These are phyloP conservation scores for Lordiphosa stackelbergi DNA, from an alignment of 1,140 invertebrate genomes.

Conservation along the genomic window DNA sequence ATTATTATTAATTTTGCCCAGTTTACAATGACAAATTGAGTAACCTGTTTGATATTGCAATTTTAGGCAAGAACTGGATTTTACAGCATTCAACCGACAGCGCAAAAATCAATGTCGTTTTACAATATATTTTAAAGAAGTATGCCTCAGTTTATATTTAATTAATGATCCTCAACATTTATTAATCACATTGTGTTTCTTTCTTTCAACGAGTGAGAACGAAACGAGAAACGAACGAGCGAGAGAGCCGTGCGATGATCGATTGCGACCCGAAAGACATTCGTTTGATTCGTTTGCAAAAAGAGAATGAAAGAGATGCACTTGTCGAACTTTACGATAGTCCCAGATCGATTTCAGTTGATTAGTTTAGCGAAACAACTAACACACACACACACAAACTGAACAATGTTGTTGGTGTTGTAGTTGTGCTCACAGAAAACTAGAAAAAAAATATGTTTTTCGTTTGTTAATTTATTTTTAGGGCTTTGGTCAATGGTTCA, in stretches of 20 bases:
- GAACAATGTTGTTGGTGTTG: slow-evolving; percentile 36
- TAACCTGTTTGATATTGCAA: slow-evolving; percentile 77
- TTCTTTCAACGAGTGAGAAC: slow-evolving; percentile 65
- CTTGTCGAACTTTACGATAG: too few relatives aligned
- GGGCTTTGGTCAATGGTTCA: slow-evolving; percentile 86
- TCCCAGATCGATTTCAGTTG: slow-evolving; percentile 21
- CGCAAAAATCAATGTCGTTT: slow-evolving; percentile 88
- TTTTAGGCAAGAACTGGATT: slow-evolving; percentile 92
- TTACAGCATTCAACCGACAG: slow-evolving; percentile 87
- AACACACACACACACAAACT: neutral
- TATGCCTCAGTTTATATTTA: slow-evolving; percentile 78
- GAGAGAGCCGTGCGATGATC: slow-evolving; percentile 24
- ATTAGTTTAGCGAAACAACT: slow-evolving; percentile 13
- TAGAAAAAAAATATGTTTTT: slow-evolving; percentile 71
- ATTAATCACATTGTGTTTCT: slow-evolving; percentile 67
- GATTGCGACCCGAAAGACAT: slow-evolving; percentile 14
- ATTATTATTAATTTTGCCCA: slow-evolving; percentile 22
- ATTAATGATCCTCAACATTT: slow-evolving; percentile 65
- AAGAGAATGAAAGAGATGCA: slow-evolving; percentile 8
- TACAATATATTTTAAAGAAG: slow-evolving; percentile 90
- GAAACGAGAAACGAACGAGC: slow-evolving; percentile 34
- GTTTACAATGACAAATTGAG: slow-evolving; percentile 62
- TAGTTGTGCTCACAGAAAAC: slow-evolving; percentile 56
- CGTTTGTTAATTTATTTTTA: slow-evolving; percentile 79
- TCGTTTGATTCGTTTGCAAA: slow-evolving; percentile 39